Conservation (phyloP, 2,888 invertebrate genomes). For the Lepidocyrtoides sp. region DNA sequence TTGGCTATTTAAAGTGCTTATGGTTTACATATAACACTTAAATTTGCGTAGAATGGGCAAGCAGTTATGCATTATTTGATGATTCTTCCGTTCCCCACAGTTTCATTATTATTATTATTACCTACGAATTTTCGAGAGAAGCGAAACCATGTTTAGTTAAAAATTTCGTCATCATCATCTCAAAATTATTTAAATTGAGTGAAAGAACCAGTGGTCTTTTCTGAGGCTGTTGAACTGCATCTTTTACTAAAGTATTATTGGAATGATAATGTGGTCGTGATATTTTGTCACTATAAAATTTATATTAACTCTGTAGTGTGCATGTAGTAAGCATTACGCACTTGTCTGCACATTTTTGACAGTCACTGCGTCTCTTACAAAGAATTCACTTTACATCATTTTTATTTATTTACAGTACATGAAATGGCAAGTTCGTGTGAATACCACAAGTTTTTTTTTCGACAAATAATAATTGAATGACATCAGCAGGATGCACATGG, state of each 20-base stretch:
- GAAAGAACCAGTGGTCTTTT: background rate
- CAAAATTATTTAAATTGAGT: too few species aligned
- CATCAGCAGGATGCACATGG: slow-evolving; percentile 47
- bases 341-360: background rate
- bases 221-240: slow-evolving; percentile 26
- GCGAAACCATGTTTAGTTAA: too few species aligned
- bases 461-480: slow-evolving; percentile 37
- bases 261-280: slow-evolving; percentile 18
- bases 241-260: background rate
- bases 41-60: too few species aligned
- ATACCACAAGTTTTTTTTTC: slow-evolving; percentile 7
- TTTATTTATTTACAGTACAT: background rate
- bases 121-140: too few species aligned
- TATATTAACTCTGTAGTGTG: background rate
- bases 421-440: slow-evolving; percentile 38
- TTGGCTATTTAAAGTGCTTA: background rate
- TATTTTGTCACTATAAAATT: background rate
- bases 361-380: background rate
- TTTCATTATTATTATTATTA: too few species aligned
- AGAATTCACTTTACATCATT: background rate
- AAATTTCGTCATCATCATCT: too few species aligned
- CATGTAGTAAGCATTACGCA: background rate
- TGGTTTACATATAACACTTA: background rate
- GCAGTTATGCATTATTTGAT: too few species aligned
- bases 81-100: too few species aligned